Evolutionary conservation across 2,113 vertebrate genomes (phyloP).

Genomic region (Myanophis thanlyinensis): DNA sequence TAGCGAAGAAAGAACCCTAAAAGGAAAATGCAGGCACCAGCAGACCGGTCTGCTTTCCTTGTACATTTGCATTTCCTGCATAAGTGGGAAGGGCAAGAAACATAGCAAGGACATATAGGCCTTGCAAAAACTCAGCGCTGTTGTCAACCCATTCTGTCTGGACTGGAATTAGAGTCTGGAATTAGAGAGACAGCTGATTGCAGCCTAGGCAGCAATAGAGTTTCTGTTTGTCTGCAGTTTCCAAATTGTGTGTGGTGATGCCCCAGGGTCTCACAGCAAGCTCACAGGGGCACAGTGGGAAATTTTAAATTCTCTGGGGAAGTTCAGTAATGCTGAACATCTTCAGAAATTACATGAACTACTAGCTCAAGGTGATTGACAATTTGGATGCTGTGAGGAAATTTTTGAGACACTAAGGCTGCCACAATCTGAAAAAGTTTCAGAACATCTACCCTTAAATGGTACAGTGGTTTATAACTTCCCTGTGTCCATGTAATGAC

Average conservation of each 20-base stretch:
- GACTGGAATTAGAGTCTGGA: background rate
- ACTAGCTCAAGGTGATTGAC: background rate
- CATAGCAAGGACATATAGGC: background rate
- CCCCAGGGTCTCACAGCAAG: background rate
- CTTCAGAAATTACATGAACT: background rate
- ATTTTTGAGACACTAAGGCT: background rate
- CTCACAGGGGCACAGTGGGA: background rate
- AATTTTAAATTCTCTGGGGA: background rate
- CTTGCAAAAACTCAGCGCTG: background rate
- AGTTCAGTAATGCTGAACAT: background rate
- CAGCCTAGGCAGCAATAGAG: background rate
- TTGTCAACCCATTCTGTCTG: background rate
- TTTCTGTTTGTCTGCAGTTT: background rate
- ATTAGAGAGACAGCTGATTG: background rate
- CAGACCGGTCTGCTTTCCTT: background rate
- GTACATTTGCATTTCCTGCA: background rate
- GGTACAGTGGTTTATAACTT: background rate
- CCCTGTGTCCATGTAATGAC: background rate
- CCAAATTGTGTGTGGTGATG: background rate
- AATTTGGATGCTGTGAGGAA: background rate
- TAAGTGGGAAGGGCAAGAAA: background rate
- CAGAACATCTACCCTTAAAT: background rate
- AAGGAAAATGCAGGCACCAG: background rate
- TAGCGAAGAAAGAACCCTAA: background rate
- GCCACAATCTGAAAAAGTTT: background rate